Evolutionary conservation across 2,888 invertebrate genomes (phyloP).

Genomic region (Limenitis camilla): DNA sequence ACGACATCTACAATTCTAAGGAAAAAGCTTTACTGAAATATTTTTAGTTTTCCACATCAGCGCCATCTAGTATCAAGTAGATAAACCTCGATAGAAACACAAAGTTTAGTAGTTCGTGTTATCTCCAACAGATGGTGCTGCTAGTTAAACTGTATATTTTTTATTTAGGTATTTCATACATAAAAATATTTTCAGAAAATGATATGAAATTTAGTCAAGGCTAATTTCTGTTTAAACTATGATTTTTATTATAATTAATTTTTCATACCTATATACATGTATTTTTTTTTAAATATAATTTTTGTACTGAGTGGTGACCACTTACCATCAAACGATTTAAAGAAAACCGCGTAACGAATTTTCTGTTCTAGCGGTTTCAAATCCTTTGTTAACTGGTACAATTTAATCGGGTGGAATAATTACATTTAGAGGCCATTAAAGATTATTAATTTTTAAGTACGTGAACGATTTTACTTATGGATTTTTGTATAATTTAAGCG

Average conservation of each 20-base stretch:
- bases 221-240: no score
- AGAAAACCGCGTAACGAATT: slow-evolving; percentile 2
- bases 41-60: no score
- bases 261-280: no score
- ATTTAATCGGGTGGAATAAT: slow-evolving; percentile 26
- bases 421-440: slow-evolving; percentile 19
- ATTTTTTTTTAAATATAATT: no score
- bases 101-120: background rate
- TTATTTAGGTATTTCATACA: background rate
- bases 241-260: no score
- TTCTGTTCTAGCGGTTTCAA: slow-evolving; percentile 15
- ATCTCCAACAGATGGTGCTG: background rate
- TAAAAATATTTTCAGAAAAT: no score
- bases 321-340: slow-evolving; percentile 6
- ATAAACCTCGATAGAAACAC: background rate
- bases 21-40: no score
- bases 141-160: background rate
- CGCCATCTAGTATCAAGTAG: slow-evolving; percentile 1
- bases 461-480: background rate
- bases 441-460: background rate
- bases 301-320: no score
- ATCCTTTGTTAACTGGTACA: slow-evolving; percentile 12
- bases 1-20: no score
- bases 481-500: background rate
- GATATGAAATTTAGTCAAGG: no score